A percentile compares a stretch with the other conserved stretches of the same genome.
phyloP scores from a whole-genome alignment of 2,888 invertebrate species.

The Drosophila testacea region DNA sequence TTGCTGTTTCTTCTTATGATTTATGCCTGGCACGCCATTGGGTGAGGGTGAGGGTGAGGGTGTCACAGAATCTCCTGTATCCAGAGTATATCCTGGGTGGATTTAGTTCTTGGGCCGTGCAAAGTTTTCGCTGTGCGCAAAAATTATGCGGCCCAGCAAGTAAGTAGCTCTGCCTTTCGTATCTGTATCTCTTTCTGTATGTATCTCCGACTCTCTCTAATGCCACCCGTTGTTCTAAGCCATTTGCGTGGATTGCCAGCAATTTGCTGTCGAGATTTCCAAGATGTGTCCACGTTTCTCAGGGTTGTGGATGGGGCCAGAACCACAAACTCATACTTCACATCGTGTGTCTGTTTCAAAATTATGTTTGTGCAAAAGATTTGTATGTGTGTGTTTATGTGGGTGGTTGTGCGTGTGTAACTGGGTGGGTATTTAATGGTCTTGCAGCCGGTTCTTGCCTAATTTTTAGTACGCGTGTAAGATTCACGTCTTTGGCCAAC shows the following conservation, averaged over 20 bases:
- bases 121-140: constrained; percentile 71
- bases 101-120: constrained; percentile 41
- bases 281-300: constrained; percentile 56
- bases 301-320: constrained; percentile 7
- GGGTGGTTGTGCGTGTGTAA: constrained; percentile 18
- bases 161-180: constrained; percentile 51
- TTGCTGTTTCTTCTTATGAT: constrained; percentile 68
- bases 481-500: constrained; percentile 60
- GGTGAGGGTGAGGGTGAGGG: constrained; percentile 51
- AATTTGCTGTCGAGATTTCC: constrained; percentile 82
- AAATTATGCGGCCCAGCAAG: constrained; percentile 58
- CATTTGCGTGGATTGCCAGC: constrained; percentile 83
- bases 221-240: constrained; percentile 83
- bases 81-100: constrained; percentile 43
- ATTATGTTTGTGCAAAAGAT: constrained; percentile 81
- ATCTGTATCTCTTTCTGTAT: constrained; percentile 8
- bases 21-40: constrained; percentile 75
- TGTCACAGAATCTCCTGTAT: constrained; percentile 16
- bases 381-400: constrained; percentile 34
- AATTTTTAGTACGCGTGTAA: constrained; percentile 62
- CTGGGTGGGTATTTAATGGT: constrained; percentile 41
- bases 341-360: constrained; percentile 74
- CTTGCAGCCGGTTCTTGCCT: constrained; percentile 55
- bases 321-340: constrained; percentile 5
- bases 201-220: constrained; percentile 40